phyloP scores from a whole-genome alignment of 2,888 invertebrate species.

The Drosophila limbata region DNA sequence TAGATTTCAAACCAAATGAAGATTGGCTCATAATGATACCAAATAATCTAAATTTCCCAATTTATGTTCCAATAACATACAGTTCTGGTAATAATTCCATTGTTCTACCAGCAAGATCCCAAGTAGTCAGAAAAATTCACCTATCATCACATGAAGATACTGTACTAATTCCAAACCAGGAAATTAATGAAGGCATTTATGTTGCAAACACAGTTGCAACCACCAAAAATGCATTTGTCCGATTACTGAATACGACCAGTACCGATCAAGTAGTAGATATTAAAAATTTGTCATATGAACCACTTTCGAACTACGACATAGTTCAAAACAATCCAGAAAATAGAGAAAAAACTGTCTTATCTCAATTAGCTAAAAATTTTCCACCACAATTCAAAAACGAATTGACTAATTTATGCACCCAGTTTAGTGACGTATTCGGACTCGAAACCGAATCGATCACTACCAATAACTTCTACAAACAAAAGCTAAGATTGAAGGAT shows the following conservation, averaged over 20 bases:
- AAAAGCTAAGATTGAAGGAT: slow-evolving; percentile 1
- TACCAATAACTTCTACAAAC: slow-evolving; percentile 4
- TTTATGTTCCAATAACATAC: slow-evolving; percentile 4
- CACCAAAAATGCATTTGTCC: not conserved
- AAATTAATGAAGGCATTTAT: slow-evolving; percentile 7
- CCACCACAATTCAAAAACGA: slow-evolving; percentile 6
- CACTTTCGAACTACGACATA: slow-evolving; percentile 14
- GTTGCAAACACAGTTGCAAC: slow-evolving; percentile 3
- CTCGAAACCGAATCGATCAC: slow-evolving; percentile 2
- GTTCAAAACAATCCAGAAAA: not conserved
- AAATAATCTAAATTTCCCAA: slow-evolving; percentile 1
- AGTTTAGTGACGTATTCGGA: not conserved
- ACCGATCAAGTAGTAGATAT: not conserved
- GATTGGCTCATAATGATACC: no score
- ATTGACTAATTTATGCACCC: not conserved
- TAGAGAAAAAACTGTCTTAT: slow-evolving; percentile 2
- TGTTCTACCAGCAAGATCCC: slow-evolving; percentile 16
- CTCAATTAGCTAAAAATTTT: slow-evolving; percentile 5
- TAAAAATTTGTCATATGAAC: slow-evolving; percentile 1
- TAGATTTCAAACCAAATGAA: no score
- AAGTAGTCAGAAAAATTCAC: slow-evolving; percentile 9
- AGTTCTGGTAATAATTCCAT: no score
- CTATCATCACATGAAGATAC: slow-evolving; percentile 1
- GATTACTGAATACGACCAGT: not conserved
- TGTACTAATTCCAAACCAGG: slow-evolving; percentile 7